Evolutionary conservation across 1,140 invertebrate genomes (phyloP), one percentile per base, ranked within the genome.

Genomic region (Geopemphigus sp.): DNA sequence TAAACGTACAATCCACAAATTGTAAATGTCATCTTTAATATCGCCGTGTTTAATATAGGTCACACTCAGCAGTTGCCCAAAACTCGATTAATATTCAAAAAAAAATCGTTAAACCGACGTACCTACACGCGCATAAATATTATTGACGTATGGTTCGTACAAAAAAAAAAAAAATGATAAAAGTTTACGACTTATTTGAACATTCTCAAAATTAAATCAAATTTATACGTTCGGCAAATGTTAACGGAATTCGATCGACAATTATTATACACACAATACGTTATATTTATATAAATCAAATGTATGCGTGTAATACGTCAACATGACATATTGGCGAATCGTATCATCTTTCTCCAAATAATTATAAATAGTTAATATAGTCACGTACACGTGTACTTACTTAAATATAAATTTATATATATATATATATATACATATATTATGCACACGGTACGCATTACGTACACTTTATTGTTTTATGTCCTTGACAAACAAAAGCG

Each of bases 401-500:
- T n/a, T n/a, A n/a, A n/a, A n/a, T n/a, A n/a, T n/a, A n/a, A n/a
- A n/a, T n/a, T n/a, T n/a, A 68, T 24, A 17, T 24, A 26, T 68
- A 39, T 45, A 39, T 39, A 64, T 47, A 0, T 39, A 64, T 39
- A 39, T 39, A 11, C 45, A 22, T 47, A 57, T 61, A 29, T 15
- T 22, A 66, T n/a, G 0, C 0, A 45, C 15, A n/a, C 15, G 32
- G n/a, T 66, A 11, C 29, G 15, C 22, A 59, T 45, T 59, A 54
- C 1, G 24, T 47, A 53, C 50, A 54, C 68, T 53, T 72, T 70
- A 78, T 78, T 63, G 39, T 78, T 19, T 78, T 50, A 61, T 59
- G 74, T 61, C 74, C 74, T 78, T 78, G 74, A 78, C 74, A 78
- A 78, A 78, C 74, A 78, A 78, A 78, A 78, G 57, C 56, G 57